Evolutionary conservation across 2,888 invertebrate species (phyloP).

Genomic region (Oscheius onirici): DNA sequence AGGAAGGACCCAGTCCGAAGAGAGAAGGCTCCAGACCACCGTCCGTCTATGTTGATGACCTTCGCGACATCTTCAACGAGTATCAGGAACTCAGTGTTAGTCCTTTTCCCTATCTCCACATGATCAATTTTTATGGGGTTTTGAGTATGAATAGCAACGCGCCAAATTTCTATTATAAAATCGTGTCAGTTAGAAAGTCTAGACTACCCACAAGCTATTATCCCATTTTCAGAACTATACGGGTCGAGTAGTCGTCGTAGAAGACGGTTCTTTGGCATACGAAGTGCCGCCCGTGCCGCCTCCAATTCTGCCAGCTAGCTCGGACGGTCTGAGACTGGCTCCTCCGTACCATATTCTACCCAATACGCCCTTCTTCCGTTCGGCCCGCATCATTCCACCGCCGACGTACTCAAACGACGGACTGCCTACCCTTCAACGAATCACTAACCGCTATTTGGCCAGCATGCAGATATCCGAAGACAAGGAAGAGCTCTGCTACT

Average conservation of each 20-base stretch:
- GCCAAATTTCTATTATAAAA: no score
- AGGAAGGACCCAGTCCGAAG: conserved; percentile 30
- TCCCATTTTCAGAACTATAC: no score
- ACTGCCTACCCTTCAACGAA: conserved; percentile 33
- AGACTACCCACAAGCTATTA: background rate
- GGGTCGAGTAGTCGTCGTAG: no score
- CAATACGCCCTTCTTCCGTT: conserved; percentile 53
- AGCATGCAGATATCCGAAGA: conserved; percentile 35
- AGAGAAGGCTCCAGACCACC: conserved; percentile 8
- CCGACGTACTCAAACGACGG: conserved; percentile 20
- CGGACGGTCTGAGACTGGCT: conserved; percentile 29
- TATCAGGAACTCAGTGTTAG: background rate
- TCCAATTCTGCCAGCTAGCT: background rate
- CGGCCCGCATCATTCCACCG: conserved; percentile 42
- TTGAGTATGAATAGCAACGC: no score
- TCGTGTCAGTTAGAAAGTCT: no score
- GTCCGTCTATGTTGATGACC: background rate
- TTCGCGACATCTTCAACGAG: conserved; percentile 20
- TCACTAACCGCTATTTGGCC: conserved; percentile 42
- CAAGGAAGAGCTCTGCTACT: background rate
- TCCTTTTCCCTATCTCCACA: background rate
- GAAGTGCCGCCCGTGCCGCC: background rate
- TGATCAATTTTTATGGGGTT: no score
- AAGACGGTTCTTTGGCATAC: background rate
- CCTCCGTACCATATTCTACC: conserved; percentile 50